Evolutionary conservation across 2,113 vertebrate genomes (phyloP).

Genomic region (Cavia porcellus): DNA sequence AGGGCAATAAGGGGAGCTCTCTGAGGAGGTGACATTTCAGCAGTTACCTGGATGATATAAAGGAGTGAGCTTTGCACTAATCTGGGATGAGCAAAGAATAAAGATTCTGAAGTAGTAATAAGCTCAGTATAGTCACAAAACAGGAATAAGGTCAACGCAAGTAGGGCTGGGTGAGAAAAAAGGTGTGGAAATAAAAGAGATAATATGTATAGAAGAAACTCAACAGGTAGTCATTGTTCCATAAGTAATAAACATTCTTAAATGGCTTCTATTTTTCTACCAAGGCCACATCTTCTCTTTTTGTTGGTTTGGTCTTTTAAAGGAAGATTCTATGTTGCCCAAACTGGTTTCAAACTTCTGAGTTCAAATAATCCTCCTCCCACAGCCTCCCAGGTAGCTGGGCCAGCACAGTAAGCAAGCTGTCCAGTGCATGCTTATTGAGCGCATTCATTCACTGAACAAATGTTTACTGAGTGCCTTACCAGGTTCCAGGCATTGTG

Average conservation of each 20-base stretch:
- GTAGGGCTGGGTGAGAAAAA: neutral
- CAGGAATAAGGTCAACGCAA: neutral
- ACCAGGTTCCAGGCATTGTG: neutral
- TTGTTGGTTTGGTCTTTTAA: neutral
- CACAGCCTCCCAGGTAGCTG: neutral
- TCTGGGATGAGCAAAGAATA: neutral
- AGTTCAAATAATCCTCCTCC: neutral
- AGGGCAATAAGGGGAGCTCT: neutral
- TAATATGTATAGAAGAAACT: neutral
- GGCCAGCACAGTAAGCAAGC: neutral
- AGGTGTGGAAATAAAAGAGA: neutral
- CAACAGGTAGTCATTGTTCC: neutral
- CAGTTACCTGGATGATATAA: neutral
- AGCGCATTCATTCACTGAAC: neutral
- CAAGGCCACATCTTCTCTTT: neutral
- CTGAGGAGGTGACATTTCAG: neutral
- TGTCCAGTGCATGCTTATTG: neutral
- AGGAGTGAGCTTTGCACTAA: neutral
- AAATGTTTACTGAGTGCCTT: conserved; percentile 11
- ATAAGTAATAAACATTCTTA: neutral
- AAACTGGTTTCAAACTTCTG: neutral
- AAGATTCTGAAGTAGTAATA: neutral
- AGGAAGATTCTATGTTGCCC: neutral
- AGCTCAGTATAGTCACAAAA: neutral
- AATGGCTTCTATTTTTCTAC: neutral